Base-by-base conservation (phyloP, 2,113 vertebrate genomes). In the Pimephales promelas region DNA sequence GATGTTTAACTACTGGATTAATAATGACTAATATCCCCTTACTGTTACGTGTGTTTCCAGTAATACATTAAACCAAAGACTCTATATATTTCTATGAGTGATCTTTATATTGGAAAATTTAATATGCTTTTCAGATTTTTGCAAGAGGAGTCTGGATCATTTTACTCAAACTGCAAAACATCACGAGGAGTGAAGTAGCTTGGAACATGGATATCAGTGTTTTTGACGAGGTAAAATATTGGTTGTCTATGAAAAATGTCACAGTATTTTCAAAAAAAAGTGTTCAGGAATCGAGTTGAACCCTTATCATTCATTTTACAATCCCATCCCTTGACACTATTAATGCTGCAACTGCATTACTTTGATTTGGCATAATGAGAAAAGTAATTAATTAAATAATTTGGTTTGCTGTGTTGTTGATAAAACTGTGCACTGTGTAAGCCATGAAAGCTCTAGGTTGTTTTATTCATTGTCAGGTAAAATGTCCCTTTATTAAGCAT, bases 381-480 rank as follows among this genome's bases (percentile, higher is more conserved):
- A 5, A 16, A 31, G 26, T 31, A 62, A 62, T 64, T 18, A 31
- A 20, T 34, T 34, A 1, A 66, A 14, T 49, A 1, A 14, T 66
- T 66, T 34, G 62, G 62, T 34, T 66, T 66, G 62, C 62, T 68
- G 64, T 68, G 64, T n/a, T 40, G 11, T 70, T 70, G 34, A 70
- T n/a, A 40, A 40, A 70, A 68, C 34, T 0, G 34, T n/a, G 4
- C 10, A 40, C 11, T 40, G 11, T 40, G 10, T 40, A 68, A 68
- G 10, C 64, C 31, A 68, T 11, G 1, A n/a, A 68, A 11, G 10
- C 11, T 40, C 10, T 22, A 68, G 64, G 20, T 36, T 5, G 64
- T 68, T 40, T 40, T 11, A n/a, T 68, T 68, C 34, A 68, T n/a
- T 28, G 24, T 74, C 16, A 26, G 7, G 45, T 28, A 7, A 10